phyloP scores from a whole-genome alignment of 1,140 invertebrate genomes.

The Bombus impatiens region DNA sequence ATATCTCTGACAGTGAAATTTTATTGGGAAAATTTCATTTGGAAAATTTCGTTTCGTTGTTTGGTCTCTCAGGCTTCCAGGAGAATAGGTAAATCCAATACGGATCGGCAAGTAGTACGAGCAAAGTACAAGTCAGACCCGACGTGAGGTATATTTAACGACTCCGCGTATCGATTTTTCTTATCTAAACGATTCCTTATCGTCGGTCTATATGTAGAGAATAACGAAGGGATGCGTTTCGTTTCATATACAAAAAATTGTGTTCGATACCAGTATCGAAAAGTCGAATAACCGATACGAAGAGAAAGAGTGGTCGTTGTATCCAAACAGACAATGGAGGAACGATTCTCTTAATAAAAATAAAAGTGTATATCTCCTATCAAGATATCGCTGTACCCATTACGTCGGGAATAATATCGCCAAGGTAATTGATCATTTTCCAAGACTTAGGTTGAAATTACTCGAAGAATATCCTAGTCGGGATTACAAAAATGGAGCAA shows the following conservation, averaged over 20 bases:
- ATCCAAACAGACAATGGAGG: no score
- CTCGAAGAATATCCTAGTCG: constrained; percentile 10
- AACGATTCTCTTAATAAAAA: background rate
- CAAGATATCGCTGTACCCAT: background rate
- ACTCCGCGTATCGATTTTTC: constrained; percentile 31
- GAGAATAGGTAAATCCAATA: background rate
- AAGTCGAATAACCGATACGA: background rate
- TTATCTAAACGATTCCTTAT: constrained; percentile 46
- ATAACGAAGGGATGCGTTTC: background rate
- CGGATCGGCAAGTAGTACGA: constrained; percentile 1
- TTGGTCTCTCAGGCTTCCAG: background rate
- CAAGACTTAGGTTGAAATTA: constrained; percentile 8
- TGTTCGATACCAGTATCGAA: background rate
- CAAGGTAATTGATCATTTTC: constrained; percentile 33
- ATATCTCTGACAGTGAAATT: background rate
- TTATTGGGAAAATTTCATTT: background rate
- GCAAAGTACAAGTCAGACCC: constrained; percentile 2
- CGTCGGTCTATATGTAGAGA: background rate
- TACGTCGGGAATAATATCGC: background rate
- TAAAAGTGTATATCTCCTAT: background rate
- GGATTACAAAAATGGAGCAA: constrained; percentile 36
- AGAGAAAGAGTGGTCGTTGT: background rate
- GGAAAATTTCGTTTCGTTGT: background rate
- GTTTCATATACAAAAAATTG: background rate
- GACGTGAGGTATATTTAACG: constrained; percentile 5